phyloP scores from a whole-genome alignment of 2,113 vertebrate genomes.

The Otocyon megalotis region DNA sequence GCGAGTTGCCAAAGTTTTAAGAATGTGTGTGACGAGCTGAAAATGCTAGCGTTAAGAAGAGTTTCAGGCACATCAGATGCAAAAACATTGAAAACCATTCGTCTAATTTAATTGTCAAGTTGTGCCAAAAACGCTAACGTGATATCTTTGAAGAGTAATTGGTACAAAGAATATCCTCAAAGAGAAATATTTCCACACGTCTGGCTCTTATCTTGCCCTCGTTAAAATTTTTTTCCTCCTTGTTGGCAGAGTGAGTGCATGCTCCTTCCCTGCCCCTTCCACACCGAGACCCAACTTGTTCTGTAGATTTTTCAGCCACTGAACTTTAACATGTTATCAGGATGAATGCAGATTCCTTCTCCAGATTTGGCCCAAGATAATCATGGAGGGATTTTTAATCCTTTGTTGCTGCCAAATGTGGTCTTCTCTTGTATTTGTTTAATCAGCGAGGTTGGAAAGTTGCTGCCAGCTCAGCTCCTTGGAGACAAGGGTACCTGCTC shows the following conservation, averaged over 20 bases:
- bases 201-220: constrained; percentile 87
- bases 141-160: constrained; percentile 89
- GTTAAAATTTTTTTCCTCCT: constrained; percentile 80
- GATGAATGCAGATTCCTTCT: constrained; percentile 89
- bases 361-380: constrained; percentile 89
- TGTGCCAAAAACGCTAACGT: constrained; percentile 86
- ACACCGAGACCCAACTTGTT: constrained; percentile 74
- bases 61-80: constrained; percentile 82
- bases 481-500: constrained; percentile 85
- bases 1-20: constrained; percentile 80
- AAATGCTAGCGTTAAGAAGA: constrained; percentile 79
- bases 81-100: constrained; percentile 86
- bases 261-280: constrained; percentile 37
- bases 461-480: constrained; percentile 74
- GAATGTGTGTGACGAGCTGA: constrained; percentile 78
- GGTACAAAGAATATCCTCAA: constrained; percentile 88
- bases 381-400: constrained; percentile 85
- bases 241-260: constrained; percentile 61
- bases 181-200: constrained; percentile 88
- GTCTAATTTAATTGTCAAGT: constrained; percentile 88
- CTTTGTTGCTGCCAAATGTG: constrained; percentile 75
- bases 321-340: constrained; percentile 87
- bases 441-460: constrained; percentile 75
- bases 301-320: constrained; percentile 82
- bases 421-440: constrained; percentile 76